Evolutionary conservation across 1,140 invertebrate species (phyloP).

Genomic region (Lordiphosa mommai): DNA sequence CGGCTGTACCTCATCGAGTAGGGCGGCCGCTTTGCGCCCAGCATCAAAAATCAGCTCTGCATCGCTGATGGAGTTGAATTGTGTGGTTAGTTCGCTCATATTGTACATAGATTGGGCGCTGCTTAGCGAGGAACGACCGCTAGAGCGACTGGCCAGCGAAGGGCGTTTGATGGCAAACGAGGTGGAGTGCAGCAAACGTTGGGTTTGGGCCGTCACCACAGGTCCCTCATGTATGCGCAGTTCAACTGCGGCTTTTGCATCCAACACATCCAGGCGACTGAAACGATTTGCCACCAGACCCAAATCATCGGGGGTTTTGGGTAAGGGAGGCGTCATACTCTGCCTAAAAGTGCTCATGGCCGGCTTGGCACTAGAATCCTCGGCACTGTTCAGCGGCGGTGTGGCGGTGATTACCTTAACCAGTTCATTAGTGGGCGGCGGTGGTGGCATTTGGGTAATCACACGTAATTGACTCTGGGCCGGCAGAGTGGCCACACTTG

Average conservation of each 20-base stretch:
- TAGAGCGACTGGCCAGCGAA: slow-evolving; percentile 59
- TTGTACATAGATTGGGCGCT: slow-evolving; percentile 70
- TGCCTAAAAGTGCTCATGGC: slow-evolving; percentile 56
- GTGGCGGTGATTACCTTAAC: slow-evolving; percentile 57
- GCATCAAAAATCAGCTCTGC: slow-evolving; percentile 61
- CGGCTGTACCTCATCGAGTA: slow-evolving; percentile 68
- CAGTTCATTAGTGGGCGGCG: slow-evolving; percentile 34
- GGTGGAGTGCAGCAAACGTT: slow-evolving; percentile 65
- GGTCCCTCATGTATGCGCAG: slow-evolving; percentile 58
- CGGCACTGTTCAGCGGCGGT: slow-evolving; percentile 45
- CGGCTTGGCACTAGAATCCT: slow-evolving; percentile 32
- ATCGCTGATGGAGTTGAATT: slow-evolving; percentile 38
- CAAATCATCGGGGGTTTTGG: slow-evolving; percentile 45
- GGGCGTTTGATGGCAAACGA: slow-evolving; percentile 76
- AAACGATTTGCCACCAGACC: slow-evolving; percentile 60
- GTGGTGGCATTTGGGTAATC: slow-evolving; percentile 38
- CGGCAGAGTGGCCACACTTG: slow-evolving; percentile 49
- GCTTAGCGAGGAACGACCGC: slow-evolving; percentile 61
- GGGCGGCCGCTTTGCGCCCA: slow-evolving; percentile 55
- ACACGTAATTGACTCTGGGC: slow-evolving; percentile 36
- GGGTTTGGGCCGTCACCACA: slow-evolving; percentile 45
- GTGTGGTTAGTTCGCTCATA: slow-evolving; percentile 58
- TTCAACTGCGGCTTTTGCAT: slow-evolving; percentile 21
- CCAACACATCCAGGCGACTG: slow-evolving; percentile 20
- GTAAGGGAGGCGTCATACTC: slow-evolving; percentile 20